These are phyloP conservation scores for Aramus guarauna DNA, from an alignment of 2,113 vertebrate genomes.

Conservation along the genomic window DNA sequence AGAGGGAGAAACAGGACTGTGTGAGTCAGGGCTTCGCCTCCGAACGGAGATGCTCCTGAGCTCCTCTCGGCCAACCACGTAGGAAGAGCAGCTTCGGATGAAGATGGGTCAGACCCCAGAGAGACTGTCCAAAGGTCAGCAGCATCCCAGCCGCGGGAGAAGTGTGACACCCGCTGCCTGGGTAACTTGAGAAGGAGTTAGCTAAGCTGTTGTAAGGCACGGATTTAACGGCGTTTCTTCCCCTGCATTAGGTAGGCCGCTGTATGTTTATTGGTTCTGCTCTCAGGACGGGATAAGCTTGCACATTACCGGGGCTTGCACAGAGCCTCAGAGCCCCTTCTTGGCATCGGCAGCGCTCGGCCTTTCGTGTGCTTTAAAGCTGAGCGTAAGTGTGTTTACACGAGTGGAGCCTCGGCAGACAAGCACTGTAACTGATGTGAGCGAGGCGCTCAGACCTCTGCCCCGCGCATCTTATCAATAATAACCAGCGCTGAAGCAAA, in stretches of 20 bases:
- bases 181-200: slow-evolving; percentile 20
- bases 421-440: background rate
- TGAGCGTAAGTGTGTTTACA: background rate
- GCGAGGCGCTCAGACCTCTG: background rate
- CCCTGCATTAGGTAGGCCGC: background rate
- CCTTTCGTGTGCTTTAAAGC: background rate
- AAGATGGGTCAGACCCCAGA: background rate
- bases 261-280: background rate
- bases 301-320: background rate
- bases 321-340: background rate
- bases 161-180: background rate
- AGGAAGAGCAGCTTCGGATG: background rate
- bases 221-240: background rate
- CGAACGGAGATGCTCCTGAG: background rate
- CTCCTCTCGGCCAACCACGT: background rate
- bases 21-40: background rate
- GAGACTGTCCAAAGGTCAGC: background rate
- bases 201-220: background rate
- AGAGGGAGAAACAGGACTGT: background rate
- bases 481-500: fast-evolving
- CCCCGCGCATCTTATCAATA: background rate
- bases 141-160: background rate
- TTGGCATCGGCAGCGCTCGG: background rate
- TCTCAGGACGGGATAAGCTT: background rate
- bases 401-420: background rate